These are phyloP conservation scores for Tragelaphus buxtoni DNA, from an alignment of 2,113 vertebrate genomes.

Conservation along the genomic window DNA sequence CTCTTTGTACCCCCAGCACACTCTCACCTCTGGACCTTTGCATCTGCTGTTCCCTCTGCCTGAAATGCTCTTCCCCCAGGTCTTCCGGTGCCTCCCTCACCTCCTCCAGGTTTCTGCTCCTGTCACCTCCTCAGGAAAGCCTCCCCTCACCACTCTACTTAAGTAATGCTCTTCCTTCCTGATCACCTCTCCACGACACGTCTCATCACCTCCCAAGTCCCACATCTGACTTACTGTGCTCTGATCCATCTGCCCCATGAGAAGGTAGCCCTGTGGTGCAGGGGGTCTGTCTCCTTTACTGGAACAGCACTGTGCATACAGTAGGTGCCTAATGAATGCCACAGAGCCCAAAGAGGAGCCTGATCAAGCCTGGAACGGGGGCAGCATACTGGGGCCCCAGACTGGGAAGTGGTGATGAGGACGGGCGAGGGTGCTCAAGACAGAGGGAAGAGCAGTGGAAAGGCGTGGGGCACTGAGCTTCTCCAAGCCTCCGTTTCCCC, in stretches of 20 bases:
- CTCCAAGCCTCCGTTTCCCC: not conserved
- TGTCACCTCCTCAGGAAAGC: not conserved
- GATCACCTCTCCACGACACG: not conserved
- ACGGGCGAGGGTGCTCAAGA: not conserved
- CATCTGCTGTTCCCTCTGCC: not conserved
- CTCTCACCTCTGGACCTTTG: not conserved
- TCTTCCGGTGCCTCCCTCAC: not conserved
- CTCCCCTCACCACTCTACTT: not conserved
- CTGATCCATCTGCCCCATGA: not conserved
- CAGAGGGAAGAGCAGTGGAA: not conserved
- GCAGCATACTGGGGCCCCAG: not conserved
- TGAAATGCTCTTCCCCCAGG: not conserved
- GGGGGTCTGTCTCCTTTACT: not conserved
- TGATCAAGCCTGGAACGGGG: not conserved
- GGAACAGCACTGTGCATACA: not conserved
- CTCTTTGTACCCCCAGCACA: not conserved
- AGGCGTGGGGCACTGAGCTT: accelerated
- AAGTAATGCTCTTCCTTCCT: not conserved
- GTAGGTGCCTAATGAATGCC: not conserved
- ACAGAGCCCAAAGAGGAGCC: not conserved
- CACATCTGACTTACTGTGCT: not conserved
- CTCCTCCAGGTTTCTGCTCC: not conserved
- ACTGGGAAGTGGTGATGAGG: not conserved
- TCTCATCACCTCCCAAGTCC: not conserved
- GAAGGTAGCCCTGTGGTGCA: not conserved